Percentiles rank a stretch among this genome's conserved stretches.
Evolutionary conservation across 2,888 invertebrate genomes (phyloP).

Genomic region (Scaptomyza tumidula): DNA sequence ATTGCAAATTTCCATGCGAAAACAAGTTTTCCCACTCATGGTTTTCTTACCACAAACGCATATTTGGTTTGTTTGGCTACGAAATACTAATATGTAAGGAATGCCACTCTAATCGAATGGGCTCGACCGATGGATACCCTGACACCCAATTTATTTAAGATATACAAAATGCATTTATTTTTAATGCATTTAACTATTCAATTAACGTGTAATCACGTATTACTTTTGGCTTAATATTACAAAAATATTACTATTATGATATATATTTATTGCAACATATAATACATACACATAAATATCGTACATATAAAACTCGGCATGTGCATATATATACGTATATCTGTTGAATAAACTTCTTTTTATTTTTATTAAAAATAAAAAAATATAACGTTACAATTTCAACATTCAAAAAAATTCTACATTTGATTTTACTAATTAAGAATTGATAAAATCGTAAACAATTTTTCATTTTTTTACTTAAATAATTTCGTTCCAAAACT

Average conservation of each 20-base stretch:
- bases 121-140: neutral
- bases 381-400: constrained; percentile 82
- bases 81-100: neutral
- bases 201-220: constrained; percentile 1
- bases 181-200: neutral
- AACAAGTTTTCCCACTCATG: constrained; percentile 8
- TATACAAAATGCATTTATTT: neutral
- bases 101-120: neutral
- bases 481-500: constrained; percentile 75
- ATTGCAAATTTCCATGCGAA: constrained; percentile 3
- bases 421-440: constrained; percentile 75
- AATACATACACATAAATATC: constrained; percentile 1
- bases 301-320: neutral
- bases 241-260: constrained; percentile 5
- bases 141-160: neutral
- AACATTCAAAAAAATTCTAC: constrained; percentile 81
- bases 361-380: constrained; percentile 82
- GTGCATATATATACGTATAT: constrained; percentile 23
- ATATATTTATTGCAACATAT: constrained; percentile 5
- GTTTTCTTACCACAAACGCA: neutral
- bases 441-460: constrained; percentile 55
- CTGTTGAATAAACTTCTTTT: constrained; percentile 67
- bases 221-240: neutral
- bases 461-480: constrained; percentile 46
- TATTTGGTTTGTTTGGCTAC: neutral